phyloP scores from a whole-genome alignment of 1,140 invertebrate species.

The Kradibia gibbosae region DNA sequence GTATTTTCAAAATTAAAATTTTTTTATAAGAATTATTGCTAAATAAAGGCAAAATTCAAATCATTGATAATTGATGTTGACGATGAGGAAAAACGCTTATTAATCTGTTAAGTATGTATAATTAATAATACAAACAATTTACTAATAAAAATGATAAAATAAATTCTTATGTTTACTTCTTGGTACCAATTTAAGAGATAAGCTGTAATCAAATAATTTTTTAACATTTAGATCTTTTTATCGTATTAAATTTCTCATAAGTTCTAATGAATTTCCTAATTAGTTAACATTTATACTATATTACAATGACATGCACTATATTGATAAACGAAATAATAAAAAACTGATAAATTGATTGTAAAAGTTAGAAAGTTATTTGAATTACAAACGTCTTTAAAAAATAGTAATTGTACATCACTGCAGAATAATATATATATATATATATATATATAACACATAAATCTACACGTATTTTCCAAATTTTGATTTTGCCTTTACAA shows the following conservation, averaged over 20 bases:
- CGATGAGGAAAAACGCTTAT: constrained; percentile 44
- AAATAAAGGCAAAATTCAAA: neutral
- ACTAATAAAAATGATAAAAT: neutral
- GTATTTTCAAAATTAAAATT: constrained; percentile 61
- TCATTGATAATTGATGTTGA: neutral
- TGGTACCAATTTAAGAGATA: constrained; percentile 25
- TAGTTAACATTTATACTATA: constrained; percentile 3
- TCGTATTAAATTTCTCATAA: neutral
- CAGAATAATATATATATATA: neutral
- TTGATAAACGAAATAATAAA: neutral
- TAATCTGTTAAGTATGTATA: constrained; percentile 36
- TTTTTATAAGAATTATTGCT: constrained; percentile 21
- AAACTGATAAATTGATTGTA: constrained; percentile 24
- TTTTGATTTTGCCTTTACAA: neutral
- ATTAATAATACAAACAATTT: neutral
- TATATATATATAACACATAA: neutral
- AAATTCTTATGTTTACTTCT: constrained; percentile 25
- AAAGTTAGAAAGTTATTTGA: neutral
- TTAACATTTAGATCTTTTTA: constrained; percentile 18
- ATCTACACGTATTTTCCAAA: neutral
- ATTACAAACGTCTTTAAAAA: neutral
- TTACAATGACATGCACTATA: neutral
- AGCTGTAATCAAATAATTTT: constrained; percentile 23
- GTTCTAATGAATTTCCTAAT: neutral
- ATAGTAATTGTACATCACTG: constrained; percentile 22